Evolutionary conservation across 2,113 vertebrate genomes (phyloP).

Genomic region (pig (Sus scrofa)): DNA sequence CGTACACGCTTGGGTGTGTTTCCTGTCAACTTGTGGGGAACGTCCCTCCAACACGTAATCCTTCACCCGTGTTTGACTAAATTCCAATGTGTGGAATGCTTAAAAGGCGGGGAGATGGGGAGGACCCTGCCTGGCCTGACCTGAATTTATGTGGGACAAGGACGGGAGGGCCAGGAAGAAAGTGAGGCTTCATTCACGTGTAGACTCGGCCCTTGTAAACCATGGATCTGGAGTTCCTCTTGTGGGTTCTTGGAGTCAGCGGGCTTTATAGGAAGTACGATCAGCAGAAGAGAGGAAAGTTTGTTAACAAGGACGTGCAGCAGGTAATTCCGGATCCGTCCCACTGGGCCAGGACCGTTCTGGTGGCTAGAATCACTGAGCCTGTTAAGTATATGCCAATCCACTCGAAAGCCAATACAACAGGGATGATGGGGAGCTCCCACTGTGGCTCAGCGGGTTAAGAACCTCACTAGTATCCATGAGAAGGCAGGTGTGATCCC

Average conservation of each 20-base stretch:
- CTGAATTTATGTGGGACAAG: not conserved
- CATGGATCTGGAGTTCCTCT: not conserved
- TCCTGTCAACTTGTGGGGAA: not conserved
- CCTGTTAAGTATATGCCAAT: no score
- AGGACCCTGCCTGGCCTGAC: no score
- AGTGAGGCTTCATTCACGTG: accelerated
- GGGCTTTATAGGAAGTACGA: accelerated
- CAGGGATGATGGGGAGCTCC: no score
- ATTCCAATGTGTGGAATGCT: not conserved
- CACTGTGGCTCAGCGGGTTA: no score
- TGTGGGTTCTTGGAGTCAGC: no score
- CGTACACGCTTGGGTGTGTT: not conserved
- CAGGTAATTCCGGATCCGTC: not conserved
- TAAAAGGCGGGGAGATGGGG: no score
- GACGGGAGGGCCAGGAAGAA: not conserved
- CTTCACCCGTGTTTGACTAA: not conserved
- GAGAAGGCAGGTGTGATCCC: no score
- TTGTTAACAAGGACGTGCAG: no score
- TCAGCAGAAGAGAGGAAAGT: accelerated
- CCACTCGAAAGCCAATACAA: no score
- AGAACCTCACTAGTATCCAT: no score
- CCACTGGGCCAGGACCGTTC: not conserved
- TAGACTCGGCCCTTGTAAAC: no score
- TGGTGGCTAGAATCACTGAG: not conserved
- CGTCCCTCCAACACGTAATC: not conserved